Evolutionary conservation across 1,140 invertebrate genomes (phyloP).

Genomic region (Halictus rubicundus): DNA sequence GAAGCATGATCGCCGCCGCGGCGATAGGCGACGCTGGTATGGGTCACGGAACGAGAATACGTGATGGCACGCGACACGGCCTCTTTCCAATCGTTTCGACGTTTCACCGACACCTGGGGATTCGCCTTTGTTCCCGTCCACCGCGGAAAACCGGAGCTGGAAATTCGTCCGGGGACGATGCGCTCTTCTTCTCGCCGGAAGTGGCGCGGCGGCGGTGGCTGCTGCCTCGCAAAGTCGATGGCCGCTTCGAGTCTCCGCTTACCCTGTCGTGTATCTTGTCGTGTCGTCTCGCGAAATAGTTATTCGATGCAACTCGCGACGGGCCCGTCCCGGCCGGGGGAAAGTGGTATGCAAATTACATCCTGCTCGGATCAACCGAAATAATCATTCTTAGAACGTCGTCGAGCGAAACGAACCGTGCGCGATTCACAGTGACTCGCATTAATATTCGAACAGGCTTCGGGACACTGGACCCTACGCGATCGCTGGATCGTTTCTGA

Average conservation of each 20-base stretch:
- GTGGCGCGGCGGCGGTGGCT: too few relatives aligned
- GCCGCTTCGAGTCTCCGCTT: too few relatives aligned
- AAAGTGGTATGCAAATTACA: constrained; percentile 39
- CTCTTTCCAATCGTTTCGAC: constrained; percentile 18
- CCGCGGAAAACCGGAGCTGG: background rate
- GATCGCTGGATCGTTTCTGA: too few relatives aligned
- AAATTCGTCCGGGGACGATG: background rate
- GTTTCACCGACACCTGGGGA: background rate
- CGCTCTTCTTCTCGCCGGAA: too few relatives aligned
- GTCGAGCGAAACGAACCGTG: too few relatives aligned
- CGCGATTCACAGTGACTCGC: background rate
- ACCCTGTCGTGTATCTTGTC: too few relatives aligned
- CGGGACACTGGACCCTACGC: too few relatives aligned
- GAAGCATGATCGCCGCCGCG: background rate
- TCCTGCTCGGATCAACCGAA: constrained; percentile 11
- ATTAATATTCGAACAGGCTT: too few relatives aligned
- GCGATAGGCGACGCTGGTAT: background rate
- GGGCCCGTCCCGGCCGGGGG: background rate
- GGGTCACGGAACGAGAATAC: constrained; percentile 23
- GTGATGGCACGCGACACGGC: constrained; percentile 37
- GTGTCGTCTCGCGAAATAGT: too few relatives aligned
- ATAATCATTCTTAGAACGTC: background rate
- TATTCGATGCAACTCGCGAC: too few relatives aligned
- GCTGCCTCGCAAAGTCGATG: too few relatives aligned
- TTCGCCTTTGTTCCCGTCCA: background rate